phyloP scores from a whole-genome alignment of 2,797 vertebrate species.

The Hylomyscus alleni region DNA sequence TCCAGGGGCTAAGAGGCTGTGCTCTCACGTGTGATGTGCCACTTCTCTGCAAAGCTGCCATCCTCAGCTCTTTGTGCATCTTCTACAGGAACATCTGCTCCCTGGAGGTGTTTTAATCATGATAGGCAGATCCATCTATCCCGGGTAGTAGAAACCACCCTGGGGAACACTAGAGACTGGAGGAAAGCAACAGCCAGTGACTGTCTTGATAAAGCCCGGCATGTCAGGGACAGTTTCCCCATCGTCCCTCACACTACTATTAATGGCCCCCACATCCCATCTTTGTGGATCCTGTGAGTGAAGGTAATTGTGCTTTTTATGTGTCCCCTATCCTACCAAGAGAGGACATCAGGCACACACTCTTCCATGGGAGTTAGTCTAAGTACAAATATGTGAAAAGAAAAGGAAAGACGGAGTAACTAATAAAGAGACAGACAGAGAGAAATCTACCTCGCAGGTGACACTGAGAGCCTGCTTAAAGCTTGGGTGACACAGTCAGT shows the following conservation, averaged over 20 bases:
- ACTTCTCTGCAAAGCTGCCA: conserved; percentile 1
- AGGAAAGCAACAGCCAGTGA: not conserved
- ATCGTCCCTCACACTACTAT: accelerated
- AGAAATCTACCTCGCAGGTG: not conserved
- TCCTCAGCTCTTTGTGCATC: not conserved
- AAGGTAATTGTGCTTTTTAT: not conserved
- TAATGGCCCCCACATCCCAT: not conserved
- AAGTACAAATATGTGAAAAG: not conserved
- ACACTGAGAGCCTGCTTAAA: not conserved
- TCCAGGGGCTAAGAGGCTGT: not conserved
- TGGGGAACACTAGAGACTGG: not conserved
- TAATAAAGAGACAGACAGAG: not conserved
- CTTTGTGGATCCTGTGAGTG: not conserved
- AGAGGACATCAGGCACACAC: not conserved
- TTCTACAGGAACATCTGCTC: conserved; percentile 5
- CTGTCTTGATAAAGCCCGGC: conserved; percentile 5
- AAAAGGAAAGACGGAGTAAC: not conserved
- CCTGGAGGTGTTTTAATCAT: conserved; percentile 15
- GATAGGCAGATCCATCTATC: conserved; percentile 38
- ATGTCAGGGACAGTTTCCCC: not conserved
- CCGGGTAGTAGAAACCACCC: not conserved
- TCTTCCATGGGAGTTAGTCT: not conserved
- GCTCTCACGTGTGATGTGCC: not conserved
- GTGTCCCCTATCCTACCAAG: accelerated
- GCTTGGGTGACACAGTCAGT: not conserved